Percentiles rank a stretch among this genome's conserved stretches.
These are phyloP conservation scores for Picathartes gymnocephalus DNA, from an alignment of 2,113 vertebrate genomes.

Conservation along the genomic window DNA sequence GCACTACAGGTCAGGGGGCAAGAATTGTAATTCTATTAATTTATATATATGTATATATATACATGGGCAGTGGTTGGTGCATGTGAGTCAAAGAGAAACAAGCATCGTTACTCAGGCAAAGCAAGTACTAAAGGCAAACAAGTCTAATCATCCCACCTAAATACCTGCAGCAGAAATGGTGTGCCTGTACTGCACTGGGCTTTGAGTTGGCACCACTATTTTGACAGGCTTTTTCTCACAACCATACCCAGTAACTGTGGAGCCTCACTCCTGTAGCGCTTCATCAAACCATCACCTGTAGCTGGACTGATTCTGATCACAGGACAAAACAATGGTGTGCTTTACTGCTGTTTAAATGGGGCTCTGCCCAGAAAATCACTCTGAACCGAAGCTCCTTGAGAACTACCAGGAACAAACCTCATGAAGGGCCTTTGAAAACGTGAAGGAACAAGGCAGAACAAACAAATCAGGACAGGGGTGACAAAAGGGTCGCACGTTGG, in stretches of 20 bases:
- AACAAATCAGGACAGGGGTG: neutral
- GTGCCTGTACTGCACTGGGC: neutral
- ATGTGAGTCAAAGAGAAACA: neutral
- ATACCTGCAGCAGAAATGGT: neutral
- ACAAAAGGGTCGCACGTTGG: neutral
- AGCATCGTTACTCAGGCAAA: neutral
- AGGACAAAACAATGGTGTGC: neutral
- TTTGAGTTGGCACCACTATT: neutral
- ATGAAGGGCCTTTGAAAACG: neutral
- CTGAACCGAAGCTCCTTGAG: neutral
- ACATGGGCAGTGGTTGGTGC: neutral
- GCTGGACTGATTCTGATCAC: neutral
- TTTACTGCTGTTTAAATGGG: neutral
- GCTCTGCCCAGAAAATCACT: neutral
- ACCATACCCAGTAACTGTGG: neutral
- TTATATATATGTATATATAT: fast-evolving
- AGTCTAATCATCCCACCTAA: neutral
- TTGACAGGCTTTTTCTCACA: neutral
- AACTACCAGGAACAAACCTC: neutral
- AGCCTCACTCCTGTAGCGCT: neutral
- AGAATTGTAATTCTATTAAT: neutral
- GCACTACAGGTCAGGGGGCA: neutral
- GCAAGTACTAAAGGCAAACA: neutral
- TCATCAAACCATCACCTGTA: neutral
- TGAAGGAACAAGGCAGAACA: neutral